phyloP scores from a whole-genome alignment of 2,797 vertebrate species.

The Protosalanx chinensis region DNA sequence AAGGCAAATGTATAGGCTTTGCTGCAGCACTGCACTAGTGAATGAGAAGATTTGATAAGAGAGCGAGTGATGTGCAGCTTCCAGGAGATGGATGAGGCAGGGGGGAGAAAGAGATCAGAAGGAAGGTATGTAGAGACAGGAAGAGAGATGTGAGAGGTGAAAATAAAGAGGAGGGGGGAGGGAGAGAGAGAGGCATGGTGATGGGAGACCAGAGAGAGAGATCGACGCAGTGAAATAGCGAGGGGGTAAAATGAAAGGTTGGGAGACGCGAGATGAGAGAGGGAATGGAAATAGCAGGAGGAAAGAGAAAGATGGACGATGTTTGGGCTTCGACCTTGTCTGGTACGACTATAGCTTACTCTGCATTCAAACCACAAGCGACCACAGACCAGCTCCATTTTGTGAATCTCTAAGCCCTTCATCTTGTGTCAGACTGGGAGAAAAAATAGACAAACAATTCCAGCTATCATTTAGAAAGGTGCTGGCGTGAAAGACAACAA shows the following conservation, averaged over 20 bases:
- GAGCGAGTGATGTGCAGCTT: background rate
- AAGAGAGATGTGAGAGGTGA: background rate
- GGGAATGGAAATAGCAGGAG: background rate
- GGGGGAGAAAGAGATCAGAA: background rate
- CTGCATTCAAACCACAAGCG: background rate
- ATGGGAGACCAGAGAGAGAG: background rate
- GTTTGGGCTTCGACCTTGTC: background rate
- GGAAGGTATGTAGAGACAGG: background rate
- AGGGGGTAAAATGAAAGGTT: no score
- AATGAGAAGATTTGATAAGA: background rate
- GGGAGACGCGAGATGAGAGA: background rate
- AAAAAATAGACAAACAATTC: no score
- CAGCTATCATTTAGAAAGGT: no score
- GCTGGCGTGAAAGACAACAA: no score
- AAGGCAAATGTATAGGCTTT: conserved; percentile 3
- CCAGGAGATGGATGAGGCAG: background rate
- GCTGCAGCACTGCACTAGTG: background rate
- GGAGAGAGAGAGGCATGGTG: background rate
- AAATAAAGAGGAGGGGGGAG: no score
- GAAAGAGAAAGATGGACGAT: background rate
- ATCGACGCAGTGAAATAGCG: background rate
- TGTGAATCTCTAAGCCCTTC: background rate
- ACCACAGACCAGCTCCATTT: background rate
- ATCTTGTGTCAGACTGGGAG: no score
- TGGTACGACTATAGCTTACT: background rate